Base-by-base conservation (phyloP, 2,797 vertebrate species). In the Discoglossus pictus region DNA sequence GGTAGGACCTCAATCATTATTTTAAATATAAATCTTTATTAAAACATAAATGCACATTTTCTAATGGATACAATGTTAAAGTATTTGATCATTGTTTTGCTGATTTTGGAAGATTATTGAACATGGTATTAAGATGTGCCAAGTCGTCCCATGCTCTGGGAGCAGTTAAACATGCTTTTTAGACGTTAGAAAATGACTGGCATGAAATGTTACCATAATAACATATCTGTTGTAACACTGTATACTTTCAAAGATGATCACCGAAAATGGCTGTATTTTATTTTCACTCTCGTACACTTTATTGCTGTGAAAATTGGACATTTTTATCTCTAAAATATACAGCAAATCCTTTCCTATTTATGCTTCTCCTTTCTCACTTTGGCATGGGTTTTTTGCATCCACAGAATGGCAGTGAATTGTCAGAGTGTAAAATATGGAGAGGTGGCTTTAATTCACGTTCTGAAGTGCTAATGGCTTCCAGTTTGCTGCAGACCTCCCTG, bases 281-380 rank as follows among this genome's bases (percentile, higher is more conserved):
- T 42, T 43, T n/a, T 18, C 44, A 43, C 36, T 68, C 46, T 25
- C 46, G 25, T 60, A 40, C 56, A 68, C 47, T 61, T 68, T 68
- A 60, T 68, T 24, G 47, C 65, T 61, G 65, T 60, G 65, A 68
- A 68, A 68, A 68, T 60, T 68, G 65, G 27, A 25, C 65, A 68
- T 52, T 61, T n/a, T 60, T 51, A 43, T 61, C 36, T 68, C 17
- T 24, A 51, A 52, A 39, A 43, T 25, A 60, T 24, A 61, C 24
- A 27, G 16, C 47, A 60, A 18, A 67, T 58, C 13, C n/a, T 50
- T 13, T 34, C 27, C 3, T 43, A 31, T 27, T 23, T 31, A 17
- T 54, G 13, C 23, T 24, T 16, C 10, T 21, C 35, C 43, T 20
- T 24, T 52, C 15, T 50, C n/a, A 36, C 12, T 15, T 23, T 40